A percentile compares a stretch with the other conserved stretches of the same genome.
Evolutionary conservation across 2,888 invertebrate genomes (phyloP).

Genomic region (Bembecia ichneumoniformis): DNA sequence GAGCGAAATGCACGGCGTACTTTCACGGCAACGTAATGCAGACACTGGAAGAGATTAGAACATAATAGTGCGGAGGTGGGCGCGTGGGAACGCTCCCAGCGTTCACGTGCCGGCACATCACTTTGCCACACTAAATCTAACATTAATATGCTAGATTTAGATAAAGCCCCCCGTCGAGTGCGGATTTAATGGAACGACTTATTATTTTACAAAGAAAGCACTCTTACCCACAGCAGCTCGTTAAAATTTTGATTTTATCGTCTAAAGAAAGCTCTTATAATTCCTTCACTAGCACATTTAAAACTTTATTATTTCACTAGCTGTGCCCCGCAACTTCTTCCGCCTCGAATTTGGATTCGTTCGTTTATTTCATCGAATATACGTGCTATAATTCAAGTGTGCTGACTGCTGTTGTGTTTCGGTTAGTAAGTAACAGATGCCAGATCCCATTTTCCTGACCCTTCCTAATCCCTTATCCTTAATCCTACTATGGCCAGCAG

Average conservation of each 20-base stretch:
- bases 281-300: slow-evolving; percentile 10
- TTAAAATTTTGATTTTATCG: slow-evolving; percentile 15
- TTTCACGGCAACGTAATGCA: slow-evolving; percentile 66
- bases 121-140: slow-evolving; percentile 58
- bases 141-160: slow-evolving; percentile 64
- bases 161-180: slow-evolving; percentile 32
- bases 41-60: slow-evolving; percentile 67
- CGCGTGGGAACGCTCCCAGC: slow-evolving; percentile 72
- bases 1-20: slow-evolving; percentile 56
- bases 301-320: slow-evolving; percentile 7
- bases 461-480: too few species aligned
- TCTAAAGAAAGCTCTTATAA: slow-evolving; percentile 13
- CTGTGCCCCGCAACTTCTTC: too few species aligned
- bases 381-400: too few species aligned
- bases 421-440: too few species aligned
- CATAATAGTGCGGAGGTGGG: slow-evolving; percentile 70
- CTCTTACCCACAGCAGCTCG: slow-evolving; percentile 2
- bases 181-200: slow-evolving; percentile 29
- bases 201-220: slow-evolving; percentile 30
- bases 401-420: too few species aligned
- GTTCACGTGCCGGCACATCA: slow-evolving; percentile 62
- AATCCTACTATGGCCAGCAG: too few species aligned
- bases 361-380: too few species aligned
- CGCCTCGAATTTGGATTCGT: too few species aligned
- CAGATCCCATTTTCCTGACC: too few species aligned